These are phyloP conservation scores for Antheraea pernyi DNA, from an alignment of 1,140 invertebrate species.

Conservation along the genomic window DNA sequence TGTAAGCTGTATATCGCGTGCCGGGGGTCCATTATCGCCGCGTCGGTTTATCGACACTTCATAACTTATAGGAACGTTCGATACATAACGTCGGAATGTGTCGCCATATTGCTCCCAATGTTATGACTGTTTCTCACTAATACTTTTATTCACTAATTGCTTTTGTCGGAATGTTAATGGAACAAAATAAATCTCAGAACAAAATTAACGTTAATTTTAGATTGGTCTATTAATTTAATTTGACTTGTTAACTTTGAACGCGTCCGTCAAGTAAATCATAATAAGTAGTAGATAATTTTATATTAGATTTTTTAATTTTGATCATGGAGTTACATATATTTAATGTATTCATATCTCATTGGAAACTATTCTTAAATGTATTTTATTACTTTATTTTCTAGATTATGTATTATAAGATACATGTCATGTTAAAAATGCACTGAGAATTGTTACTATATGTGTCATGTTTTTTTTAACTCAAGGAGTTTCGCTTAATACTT, in stretches of 20 bases:
- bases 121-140: not conserved
- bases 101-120: not conserved
- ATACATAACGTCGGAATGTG: not conserved
- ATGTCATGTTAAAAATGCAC: too few relatives aligned
- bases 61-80: constrained; percentile 11
- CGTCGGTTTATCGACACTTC: constrained; percentile 17
- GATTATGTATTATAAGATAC: too few relatives aligned
- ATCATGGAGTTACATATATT: too few relatives aligned
- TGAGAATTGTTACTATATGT: too few relatives aligned
- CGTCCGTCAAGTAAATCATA: not conserved
- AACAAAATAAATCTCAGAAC: not conserved
- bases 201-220: not conserved
- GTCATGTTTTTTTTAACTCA: too few relatives aligned
- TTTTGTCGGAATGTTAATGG: not conserved
- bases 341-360: too few relatives aligned
- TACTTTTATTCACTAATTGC: not conserved
- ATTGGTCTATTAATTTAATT: not conserved
- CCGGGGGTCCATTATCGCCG: constrained; percentile 9
- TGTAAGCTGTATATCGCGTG: constrained; percentile 10
- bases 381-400: too few relatives aligned
- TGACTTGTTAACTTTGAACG: not conserved
- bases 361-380: too few relatives aligned
- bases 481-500: too few relatives aligned
- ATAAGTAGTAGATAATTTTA: not conserved
- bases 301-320: not conserved